These are phyloP conservation scores for Drosophila recens DNA, from an alignment of 2,888 invertebrate genomes.

Conservation along the genomic window DNA sequence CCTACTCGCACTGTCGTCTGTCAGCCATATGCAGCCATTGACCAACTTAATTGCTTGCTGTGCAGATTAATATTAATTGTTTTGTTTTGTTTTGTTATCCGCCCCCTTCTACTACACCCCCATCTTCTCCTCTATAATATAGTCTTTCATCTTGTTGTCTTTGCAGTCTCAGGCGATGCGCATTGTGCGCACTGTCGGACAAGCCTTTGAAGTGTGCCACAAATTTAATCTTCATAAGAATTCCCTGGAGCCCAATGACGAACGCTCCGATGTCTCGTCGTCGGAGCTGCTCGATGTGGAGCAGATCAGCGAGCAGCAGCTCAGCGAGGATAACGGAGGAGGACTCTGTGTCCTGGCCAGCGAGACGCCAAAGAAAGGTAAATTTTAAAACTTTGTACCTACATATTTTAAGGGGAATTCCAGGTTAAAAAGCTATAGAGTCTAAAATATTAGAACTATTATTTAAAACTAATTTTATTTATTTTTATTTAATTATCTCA, in stretches of 20 bases:
- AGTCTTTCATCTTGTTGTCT: slow-evolving; percentile 59
- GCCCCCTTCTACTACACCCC: neutral
- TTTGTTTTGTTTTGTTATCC: slow-evolving; percentile 4
- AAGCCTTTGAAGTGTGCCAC: slow-evolving; percentile 99
- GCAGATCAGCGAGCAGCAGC: slow-evolving; percentile 84
- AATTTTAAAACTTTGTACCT: slow-evolving; percentile 42
- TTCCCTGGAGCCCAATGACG: slow-evolving; percentile 85
- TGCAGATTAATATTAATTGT: slow-evolving; percentile 57
- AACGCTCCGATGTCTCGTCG: slow-evolving; percentile 85
- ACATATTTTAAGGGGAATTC: neutral
- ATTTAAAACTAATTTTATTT: neutral
- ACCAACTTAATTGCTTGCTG: slow-evolving; percentile 34
- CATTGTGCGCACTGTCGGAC: slow-evolving; percentile 98
- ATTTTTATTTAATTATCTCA: too few relatives aligned
- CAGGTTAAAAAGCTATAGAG: too few relatives aligned
- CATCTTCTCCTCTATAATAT: neutral
- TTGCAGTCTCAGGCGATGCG: slow-evolving; percentile 98
- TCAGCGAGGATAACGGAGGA: slow-evolving; percentile 85
- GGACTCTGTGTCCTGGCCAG: slow-evolving; percentile 81
- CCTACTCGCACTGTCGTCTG: neutral
- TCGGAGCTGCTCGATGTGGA: slow-evolving; percentile 85
- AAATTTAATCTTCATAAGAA: slow-evolving; percentile 91
- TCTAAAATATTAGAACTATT: neutral
- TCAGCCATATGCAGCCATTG: slow-evolving; percentile 9
- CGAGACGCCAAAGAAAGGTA: slow-evolving; percentile 87